Evolutionary conservation across 2,888 invertebrate genomes (phyloP).

Genomic region (Podabrus alpinus): DNA sequence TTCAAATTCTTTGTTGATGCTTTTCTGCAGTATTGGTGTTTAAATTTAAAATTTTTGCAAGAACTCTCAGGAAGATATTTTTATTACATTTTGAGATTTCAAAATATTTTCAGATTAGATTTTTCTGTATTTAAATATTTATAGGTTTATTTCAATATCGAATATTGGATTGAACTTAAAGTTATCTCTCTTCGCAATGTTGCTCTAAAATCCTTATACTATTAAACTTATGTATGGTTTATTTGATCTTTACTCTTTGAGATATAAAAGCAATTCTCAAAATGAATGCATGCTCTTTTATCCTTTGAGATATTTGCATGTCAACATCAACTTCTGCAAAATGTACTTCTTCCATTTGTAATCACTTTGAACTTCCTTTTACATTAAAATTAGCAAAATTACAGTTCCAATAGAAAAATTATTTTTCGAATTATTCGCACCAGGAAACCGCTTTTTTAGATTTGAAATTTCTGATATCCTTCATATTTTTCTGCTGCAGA

Average conservation of each 20-base stretch:
- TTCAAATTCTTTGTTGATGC: not conserved
- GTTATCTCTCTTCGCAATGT: not conserved
- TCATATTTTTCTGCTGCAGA: not conserved
- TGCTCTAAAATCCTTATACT: not conserved
- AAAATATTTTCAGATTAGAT: not conserved
- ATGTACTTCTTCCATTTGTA: not conserved
- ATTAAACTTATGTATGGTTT: not conserved
- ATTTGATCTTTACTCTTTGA: not conserved
- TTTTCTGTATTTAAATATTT: not conserved
- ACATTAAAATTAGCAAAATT: not conserved
- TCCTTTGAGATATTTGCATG: not conserved
- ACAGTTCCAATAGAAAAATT: not conserved
- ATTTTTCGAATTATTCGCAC: not conserved
- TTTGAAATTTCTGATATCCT: not conserved
- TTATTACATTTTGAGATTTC: not conserved
- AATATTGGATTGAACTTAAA: not conserved
- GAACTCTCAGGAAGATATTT: not conserved
- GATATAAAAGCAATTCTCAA: not conserved
- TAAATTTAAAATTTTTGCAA: not conserved
- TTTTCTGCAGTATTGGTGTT: not conserved
- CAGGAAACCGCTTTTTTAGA: not conserved
- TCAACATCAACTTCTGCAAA: not conserved
- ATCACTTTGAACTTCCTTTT: not conserved
- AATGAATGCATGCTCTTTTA: not conserved
- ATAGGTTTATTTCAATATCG: not conserved